phyloP scores from a whole-genome alignment of 2,888 invertebrate species.

The Caenorhabditis afra region DNA sequence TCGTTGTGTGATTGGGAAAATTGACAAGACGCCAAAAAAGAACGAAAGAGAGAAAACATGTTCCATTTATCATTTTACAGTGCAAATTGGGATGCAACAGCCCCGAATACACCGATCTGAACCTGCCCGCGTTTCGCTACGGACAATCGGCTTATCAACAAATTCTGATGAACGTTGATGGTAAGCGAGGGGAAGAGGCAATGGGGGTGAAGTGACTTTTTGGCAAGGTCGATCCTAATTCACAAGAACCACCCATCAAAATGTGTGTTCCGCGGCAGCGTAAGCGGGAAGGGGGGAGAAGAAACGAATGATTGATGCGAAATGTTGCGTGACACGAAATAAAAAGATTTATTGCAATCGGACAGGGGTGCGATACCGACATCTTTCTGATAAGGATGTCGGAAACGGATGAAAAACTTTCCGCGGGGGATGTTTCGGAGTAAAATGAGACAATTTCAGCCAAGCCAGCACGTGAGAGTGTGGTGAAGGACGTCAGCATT shows the following conservation, averaged over 20 bases:
- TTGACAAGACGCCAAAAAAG: conserved; percentile 5
- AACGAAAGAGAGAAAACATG: conserved; percentile 28
- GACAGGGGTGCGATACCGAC: too few relatives aligned
- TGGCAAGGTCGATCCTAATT: conserved; percentile 27
- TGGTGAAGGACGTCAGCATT: conserved; percentile 44
- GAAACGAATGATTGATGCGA: conserved; percentile 38
- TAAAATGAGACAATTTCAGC: conserved; percentile 20
- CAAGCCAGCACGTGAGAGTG: conserved; percentile 11
- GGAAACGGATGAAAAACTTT: not conserved
- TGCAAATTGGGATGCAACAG: conserved; percentile 69
- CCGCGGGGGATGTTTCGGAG: too few relatives aligned
- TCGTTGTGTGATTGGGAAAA: conserved; percentile 18
- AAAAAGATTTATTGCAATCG: conserved; percentile 33
- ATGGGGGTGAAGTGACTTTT: not conserved
- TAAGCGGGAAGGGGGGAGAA: conserved; percentile 14
- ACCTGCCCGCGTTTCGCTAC: conserved; percentile 63
- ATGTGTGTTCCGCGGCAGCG: conserved; percentile 28
- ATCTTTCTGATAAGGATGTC: not conserved
- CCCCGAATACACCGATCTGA: conserved; percentile 65
- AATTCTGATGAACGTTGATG: conserved; percentile 48
- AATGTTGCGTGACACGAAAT: conserved; percentile 47
- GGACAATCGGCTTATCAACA: conserved; percentile 64
- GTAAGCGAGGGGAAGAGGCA: conserved; percentile 25
- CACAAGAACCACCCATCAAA: conserved; percentile 28
- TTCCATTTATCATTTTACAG: conserved; percentile 58